A percentile compares a stretch with the other conserved stretches of the same genome.
phyloP scores from a whole-genome alignment of 2,797 vertebrate species.

The Vespertilio murinus region DNA sequence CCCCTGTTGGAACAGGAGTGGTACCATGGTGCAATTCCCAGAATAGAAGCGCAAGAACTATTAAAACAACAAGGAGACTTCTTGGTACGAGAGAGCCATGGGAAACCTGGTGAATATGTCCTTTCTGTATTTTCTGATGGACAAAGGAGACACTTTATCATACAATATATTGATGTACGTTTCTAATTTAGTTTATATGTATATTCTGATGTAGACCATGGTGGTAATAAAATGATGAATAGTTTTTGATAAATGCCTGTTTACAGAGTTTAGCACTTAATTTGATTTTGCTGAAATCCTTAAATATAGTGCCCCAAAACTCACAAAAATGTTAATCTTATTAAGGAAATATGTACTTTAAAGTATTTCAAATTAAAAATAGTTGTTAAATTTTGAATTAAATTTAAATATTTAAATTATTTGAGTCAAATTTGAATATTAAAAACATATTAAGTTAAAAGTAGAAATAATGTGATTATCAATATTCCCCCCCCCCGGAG shows the following conservation, averaged over 20 bases:
- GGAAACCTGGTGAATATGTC: conserved; percentile 98
- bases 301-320: neutral
- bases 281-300: neutral
- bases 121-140: conserved; percentile 97
- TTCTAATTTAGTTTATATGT: conserved; percentile 75
- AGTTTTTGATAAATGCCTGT: conserved; percentile 40
- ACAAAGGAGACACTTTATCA: conserved; percentile 98
- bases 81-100: conserved; percentile 96
- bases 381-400: neutral
- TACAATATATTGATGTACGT: conserved; percentile 96
- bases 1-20: conserved; percentile 95
- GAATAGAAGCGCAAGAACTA: conserved; percentile 96
- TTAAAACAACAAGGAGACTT: conserved; percentile 97
- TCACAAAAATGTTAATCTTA: neutral
- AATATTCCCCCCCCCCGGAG: neutral
- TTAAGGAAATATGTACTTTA: conserved; percentile 21
- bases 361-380: conserved; percentile 17
- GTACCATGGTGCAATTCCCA: conserved; percentile 97
- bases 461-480: neutral
- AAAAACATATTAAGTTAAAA: conserved; percentile 32
- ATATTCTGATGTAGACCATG: conserved; percentile 56
- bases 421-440: conserved; percentile 36
- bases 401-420: conserved; percentile 12
- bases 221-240: conserved; percentile 26
- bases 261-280: neutral